Percentiles rank a stretch among this genome's conserved stretches.
Evolutionary conservation across 2,113 vertebrate species (phyloP).

Genomic region (Ceyx margarethae): DNA sequence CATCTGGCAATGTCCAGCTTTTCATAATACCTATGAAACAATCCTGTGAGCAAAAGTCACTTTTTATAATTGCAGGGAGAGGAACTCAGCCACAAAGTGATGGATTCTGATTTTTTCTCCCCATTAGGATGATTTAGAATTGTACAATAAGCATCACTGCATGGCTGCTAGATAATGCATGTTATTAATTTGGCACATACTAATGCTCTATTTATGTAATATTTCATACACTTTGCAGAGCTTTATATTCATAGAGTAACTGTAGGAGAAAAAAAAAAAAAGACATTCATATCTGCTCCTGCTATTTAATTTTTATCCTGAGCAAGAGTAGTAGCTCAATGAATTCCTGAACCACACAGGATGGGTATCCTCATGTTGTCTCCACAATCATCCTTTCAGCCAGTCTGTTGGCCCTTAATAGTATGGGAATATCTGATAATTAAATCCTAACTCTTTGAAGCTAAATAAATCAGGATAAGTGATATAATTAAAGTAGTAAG

Average conservation of each 20-base stretch:
- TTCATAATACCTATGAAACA: background rate
- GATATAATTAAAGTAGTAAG: background rate
- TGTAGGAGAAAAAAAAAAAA: background rate
- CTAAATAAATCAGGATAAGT: background rate
- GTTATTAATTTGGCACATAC: slow-evolving; percentile 45
- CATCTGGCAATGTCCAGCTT: background rate
- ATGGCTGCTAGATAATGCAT: slow-evolving; percentile 34
- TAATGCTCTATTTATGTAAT: slow-evolving; percentile 24
- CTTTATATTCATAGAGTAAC: background rate
- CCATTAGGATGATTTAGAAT: slow-evolving; percentile 46
- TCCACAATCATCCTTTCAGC: background rate
- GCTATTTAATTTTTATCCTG: background rate
- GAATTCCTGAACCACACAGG: background rate
- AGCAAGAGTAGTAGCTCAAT: background rate
- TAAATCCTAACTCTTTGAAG: background rate
- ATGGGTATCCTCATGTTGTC: background rate
- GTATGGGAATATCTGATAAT: background rate
- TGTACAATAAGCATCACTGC: slow-evolving; percentile 26
- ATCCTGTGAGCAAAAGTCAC: background rate
- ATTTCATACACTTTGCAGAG: slow-evolving; percentile 10
- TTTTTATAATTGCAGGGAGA: slow-evolving; percentile 14
- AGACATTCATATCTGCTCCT: background rate
- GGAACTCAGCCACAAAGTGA: slow-evolving; percentile 12
- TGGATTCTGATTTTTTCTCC: slow-evolving; percentile 26
- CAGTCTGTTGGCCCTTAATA: background rate